phyloP scores from a whole-genome alignment of 2,797 vertebrate genomes.

The Spinus pinus region DNA sequence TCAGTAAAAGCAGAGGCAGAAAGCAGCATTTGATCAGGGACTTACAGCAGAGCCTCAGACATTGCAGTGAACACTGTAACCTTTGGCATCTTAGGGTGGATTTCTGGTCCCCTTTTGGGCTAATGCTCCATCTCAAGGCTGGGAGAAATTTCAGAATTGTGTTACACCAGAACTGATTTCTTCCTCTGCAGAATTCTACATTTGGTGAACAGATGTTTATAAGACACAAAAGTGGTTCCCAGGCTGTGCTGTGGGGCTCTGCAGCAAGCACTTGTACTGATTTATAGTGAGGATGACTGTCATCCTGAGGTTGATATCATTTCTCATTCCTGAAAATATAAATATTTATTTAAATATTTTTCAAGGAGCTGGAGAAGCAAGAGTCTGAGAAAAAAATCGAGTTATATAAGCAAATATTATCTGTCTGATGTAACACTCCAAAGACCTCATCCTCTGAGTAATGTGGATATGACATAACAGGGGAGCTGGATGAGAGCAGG shows the following conservation, averaged over 20 bases:
- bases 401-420: neutral
- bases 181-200: neutral
- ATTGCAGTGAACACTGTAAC: rapidly evolving
- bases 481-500: neutral
- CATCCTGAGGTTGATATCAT: neutral
- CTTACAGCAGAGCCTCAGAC: neutral
- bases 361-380: neutral
- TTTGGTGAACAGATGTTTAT: neutral
- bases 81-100: neutral
- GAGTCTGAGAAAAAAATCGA: neutral
- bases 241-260: neutral
- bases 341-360: neutral
- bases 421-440: neutral
- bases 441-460: neutral
- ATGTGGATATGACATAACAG: neutral
- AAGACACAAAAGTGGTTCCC: neutral
- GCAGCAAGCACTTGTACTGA: neutral
- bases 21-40: rapidly evolving
- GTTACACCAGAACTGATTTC: neutral
- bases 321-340: neutral
- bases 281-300: neutral
- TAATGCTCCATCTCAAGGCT: neutral
- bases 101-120: neutral
- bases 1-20: neutral
- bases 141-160: neutral